Evolutionary conservation across 2,797 vertebrate species (phyloP).

Genomic region (Micropoecilia bifurca): DNA sequence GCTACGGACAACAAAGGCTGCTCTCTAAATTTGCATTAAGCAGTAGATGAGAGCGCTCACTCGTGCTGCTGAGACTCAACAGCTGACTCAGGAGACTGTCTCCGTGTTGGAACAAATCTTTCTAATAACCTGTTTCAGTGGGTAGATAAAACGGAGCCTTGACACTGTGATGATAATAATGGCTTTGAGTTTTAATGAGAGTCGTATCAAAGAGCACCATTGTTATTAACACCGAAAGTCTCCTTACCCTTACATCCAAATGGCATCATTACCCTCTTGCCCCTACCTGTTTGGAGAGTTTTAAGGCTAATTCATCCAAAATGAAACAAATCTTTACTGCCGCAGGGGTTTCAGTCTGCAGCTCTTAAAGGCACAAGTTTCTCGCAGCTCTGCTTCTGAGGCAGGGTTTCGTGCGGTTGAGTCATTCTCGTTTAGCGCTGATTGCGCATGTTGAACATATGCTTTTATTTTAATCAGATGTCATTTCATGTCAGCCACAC

Average conservation of each 20-base stretch:
- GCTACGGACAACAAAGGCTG: conserved; percentile 45
- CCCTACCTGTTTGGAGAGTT: conserved; percentile 49
- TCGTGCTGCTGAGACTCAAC: conserved; percentile 44
- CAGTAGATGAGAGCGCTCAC: conserved; percentile 57
- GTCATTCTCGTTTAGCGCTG: conserved; percentile 60
- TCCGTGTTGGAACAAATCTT: conserved; percentile 59
- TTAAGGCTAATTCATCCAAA: conserved; percentile 48
- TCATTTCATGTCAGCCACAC: conserved; percentile 39
- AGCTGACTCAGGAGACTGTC: conserved; percentile 52
- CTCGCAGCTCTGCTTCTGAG: conserved; percentile 26
- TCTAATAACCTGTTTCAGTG: conserved; percentile 63
- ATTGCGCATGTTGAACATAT: conserved; percentile 47
- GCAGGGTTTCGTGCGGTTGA: conserved; percentile 61
- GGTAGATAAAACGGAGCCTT: conserved; percentile 50
- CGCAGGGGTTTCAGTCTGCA: conserved; percentile 22
- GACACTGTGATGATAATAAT: conserved; percentile 48
- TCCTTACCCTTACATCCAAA: conserved; percentile 37
- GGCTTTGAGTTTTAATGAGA: conserved; percentile 63
- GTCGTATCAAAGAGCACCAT: conserved; percentile 50
- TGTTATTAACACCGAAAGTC: conserved; percentile 49
- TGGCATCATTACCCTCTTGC: conserved; percentile 46
- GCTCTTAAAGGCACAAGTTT: conserved; percentile 35
- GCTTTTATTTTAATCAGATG: conserved; percentile 60
- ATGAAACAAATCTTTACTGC: conserved; percentile 35
- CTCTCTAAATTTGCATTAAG: conserved; percentile 57